A percentile compares a stretch with the other conserved stretches of the same genome.
These are phyloP conservation scores for Cottoperca gobio DNA, from an alignment of 2,797 vertebrate species.

Conservation along the genomic window DNA sequence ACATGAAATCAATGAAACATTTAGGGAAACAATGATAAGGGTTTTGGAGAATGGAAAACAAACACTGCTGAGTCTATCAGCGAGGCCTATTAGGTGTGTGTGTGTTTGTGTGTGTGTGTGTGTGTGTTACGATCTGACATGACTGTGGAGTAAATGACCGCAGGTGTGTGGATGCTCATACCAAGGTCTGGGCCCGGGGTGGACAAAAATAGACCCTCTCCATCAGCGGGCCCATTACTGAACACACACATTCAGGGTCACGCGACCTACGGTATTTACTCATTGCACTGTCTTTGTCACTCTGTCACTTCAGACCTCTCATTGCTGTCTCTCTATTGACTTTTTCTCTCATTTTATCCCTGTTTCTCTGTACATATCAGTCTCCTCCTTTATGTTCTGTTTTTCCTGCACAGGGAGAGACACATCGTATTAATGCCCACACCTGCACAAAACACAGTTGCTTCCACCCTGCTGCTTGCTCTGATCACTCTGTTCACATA, in stretches of 20 bases:
- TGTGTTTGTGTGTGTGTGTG: constrained; percentile 17
- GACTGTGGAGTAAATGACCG: constrained; percentile 49
- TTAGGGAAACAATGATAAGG: not conserved
- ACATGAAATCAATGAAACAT: not conserved
- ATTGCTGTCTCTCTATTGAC: not conserved
- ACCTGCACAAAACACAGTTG: not conserved
- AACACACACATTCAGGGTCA: constrained; percentile 50
- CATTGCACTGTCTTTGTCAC: constrained; percentile 3
- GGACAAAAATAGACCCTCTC: constrained; percentile 61
- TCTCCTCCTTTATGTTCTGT: not conserved
- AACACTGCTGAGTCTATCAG: constrained; percentile 4
- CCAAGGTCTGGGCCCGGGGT: constrained; percentile 23
- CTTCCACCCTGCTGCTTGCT: not conserved
- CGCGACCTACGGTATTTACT: constrained; percentile 34
- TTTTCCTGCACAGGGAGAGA: not conserved
- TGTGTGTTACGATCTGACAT: constrained; percentile 29
- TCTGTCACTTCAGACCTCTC: constrained; percentile 20
- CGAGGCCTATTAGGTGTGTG: not conserved
- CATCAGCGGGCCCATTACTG: constrained; percentile 58
- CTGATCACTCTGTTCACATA: not conserved
- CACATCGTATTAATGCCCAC: not conserved
- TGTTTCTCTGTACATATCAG: not conserved
- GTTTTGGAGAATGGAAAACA: not conserved
- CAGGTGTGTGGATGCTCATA: constrained; percentile 50
- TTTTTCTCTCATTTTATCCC: not conserved